A percentile compares a stretch with the other conserved stretches of the same genome.
These are phyloP conservation scores for Dasyurus viverrinus DNA, from an alignment of 2,113 vertebrate genomes.

Conservation along the genomic window DNA sequence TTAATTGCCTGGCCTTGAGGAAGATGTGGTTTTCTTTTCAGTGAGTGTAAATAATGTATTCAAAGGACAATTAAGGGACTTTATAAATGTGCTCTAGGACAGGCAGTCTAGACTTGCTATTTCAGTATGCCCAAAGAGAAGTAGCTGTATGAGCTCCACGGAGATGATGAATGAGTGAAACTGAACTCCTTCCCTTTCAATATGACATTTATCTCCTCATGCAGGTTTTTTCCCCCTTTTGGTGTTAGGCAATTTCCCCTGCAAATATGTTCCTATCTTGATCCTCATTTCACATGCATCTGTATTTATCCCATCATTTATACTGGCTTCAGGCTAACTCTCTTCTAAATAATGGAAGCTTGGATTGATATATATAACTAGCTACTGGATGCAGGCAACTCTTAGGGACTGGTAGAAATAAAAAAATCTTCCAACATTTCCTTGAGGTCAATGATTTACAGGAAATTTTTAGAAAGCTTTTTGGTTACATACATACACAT, in stretches of 20 bases:
- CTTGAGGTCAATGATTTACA: constrained; percentile 27
- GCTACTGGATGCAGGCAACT: background rate
- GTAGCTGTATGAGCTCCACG: background rate
- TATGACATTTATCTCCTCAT: constrained; percentile 51
- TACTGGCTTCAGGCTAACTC: constrained; percentile 43
- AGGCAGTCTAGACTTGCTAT: background rate
- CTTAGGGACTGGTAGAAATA: background rate
- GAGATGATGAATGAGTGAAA: constrained; percentile 44
- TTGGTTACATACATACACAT: background rate
- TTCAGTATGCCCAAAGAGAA: background rate
- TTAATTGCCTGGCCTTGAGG: constrained; percentile 64
- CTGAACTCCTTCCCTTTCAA: constrained; percentile 30
- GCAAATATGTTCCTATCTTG: background rate
- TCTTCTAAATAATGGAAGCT: background rate
- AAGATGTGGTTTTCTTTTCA: constrained; percentile 46
- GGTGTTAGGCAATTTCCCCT: constrained; percentile 30
- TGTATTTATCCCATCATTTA: background rate
- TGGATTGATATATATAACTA: constrained; percentile 1
- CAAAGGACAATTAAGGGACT: constrained; percentile 28
- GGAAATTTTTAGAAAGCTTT: constrained; percentile 30
- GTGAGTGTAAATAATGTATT: constrained; percentile 56
- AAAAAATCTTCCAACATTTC: constrained; percentile 24
- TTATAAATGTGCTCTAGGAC: background rate
- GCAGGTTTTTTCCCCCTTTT: constrained; percentile 8
- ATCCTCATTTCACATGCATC: constrained; percentile 49